phyloP scores from a whole-genome alignment of 2,113 vertebrate genomes.

The Miniopterus natalensis region DNA sequence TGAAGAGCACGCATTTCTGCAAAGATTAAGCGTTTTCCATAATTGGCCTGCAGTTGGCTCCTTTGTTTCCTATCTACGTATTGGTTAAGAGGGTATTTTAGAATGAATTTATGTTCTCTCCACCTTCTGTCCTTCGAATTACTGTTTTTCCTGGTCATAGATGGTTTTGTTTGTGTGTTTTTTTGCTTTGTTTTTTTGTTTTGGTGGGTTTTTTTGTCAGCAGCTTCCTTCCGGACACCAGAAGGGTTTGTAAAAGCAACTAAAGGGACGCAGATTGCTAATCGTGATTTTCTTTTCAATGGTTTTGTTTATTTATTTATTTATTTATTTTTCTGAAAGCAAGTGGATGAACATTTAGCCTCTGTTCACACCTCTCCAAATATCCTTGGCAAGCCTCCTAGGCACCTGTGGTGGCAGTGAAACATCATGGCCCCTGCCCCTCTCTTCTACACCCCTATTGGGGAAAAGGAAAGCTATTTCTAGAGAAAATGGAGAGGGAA shows the following conservation, averaged over 20 bases:
- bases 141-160: background rate
- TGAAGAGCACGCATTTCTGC: background rate
- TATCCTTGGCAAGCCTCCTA: background rate
- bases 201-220: background rate
- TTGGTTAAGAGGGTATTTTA: background rate
- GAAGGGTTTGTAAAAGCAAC: background rate
- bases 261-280: background rate
- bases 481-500: background rate
- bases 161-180: background rate
- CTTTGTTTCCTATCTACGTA: background rate
- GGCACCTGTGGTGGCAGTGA: accelerated
- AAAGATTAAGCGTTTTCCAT: background rate
- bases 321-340: background rate
- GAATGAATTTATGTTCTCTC: background rate
- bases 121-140: background rate
- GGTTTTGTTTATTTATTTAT: background rate
- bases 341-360: background rate
- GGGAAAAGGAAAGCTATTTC: background rate
- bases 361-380: background rate
- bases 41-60: background rate
- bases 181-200: background rate
- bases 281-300: background rate
- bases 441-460: background rate
- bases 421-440: background rate
- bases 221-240: background rate